Percentiles rank a stretch among this genome's conserved stretches.
Evolutionary conservation across 2,113 vertebrate genomes (phyloP).

Genomic region (Bombycilla garrulus): DNA sequence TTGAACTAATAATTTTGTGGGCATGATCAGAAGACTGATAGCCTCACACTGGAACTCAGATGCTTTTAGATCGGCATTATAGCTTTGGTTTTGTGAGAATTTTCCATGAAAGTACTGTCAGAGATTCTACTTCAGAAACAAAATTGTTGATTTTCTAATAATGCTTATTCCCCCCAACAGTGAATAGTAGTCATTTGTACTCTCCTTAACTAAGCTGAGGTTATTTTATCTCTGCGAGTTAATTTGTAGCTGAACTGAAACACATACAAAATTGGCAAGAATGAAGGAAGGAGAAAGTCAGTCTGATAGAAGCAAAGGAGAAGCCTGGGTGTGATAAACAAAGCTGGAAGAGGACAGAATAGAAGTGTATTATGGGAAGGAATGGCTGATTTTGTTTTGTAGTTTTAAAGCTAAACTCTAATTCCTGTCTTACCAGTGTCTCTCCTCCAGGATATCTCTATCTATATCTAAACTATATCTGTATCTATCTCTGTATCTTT

Average conservation of each 20-base stretch:
- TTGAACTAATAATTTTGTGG: not conserved
- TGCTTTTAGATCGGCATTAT: not conserved
- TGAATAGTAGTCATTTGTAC: not conserved
- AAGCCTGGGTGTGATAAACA: not conserved
- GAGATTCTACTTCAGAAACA: not conserved
- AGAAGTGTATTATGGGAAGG: not conserved
- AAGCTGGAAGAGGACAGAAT: not conserved
- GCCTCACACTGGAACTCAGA: not conserved
- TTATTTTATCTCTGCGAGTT: not conserved
- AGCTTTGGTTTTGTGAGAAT: not conserved
- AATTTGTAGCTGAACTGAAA: not conserved
- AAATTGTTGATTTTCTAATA: not conserved
- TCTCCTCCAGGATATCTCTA: not conserved
- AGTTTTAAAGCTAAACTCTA: not conserved
- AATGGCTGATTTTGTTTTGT: not conserved
- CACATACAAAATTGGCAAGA: not conserved
- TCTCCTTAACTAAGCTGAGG: not conserved
- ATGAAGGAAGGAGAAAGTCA: not conserved
- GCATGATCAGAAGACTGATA: not conserved
- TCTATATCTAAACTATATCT: not conserved
- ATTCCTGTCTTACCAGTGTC: not conserved
- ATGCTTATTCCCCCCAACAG: accelerated
- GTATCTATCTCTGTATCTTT: not conserved
- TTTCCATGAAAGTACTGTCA: not conserved
- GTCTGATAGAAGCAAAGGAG: not conserved